Evolutionary conservation across 2,888 invertebrate species (phyloP).

Genomic region (Xestia ashworthii): DNA sequence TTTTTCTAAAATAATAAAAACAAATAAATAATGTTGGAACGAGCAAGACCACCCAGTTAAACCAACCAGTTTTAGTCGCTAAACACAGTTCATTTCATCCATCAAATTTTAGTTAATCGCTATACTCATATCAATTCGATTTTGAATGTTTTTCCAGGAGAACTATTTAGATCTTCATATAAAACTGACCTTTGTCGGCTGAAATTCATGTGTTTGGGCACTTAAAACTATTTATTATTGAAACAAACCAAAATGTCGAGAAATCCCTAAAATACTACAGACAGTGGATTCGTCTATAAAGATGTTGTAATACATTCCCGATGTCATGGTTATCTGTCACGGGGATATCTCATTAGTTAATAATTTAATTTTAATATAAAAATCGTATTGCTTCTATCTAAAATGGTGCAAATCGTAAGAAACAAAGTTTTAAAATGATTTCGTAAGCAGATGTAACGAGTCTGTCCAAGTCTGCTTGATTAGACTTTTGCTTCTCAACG

Average conservation of each 20-base stretch:
- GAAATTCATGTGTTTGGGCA: no score
- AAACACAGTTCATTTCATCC: no score
- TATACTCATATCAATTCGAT: no score
- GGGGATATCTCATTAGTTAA: background rate
- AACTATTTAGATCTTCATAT: no score
- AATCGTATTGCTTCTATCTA: background rate
- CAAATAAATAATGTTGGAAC: no score
- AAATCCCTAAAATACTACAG: no score
- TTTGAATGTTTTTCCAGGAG: no score
- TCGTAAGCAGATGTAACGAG: background rate
- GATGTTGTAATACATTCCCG: background rate
- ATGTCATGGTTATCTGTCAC: background rate
- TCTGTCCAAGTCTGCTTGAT: background rate
- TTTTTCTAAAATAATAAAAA: conserved; percentile 72
- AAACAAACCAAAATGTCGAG: background rate
- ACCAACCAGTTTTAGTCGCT: no score
- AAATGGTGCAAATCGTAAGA: background rate
- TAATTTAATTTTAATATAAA: background rate
- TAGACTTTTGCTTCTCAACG: background rate
- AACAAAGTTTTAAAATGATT: background rate
- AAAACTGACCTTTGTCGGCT: no score
- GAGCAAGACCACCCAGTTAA: background rate
- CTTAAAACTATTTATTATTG: background rate
- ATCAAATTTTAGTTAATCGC: no score
- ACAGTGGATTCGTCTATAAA: background rate